Base-by-base conservation (phyloP, 1,140 invertebrate genomes). In the Papilio dardanus region DNA sequence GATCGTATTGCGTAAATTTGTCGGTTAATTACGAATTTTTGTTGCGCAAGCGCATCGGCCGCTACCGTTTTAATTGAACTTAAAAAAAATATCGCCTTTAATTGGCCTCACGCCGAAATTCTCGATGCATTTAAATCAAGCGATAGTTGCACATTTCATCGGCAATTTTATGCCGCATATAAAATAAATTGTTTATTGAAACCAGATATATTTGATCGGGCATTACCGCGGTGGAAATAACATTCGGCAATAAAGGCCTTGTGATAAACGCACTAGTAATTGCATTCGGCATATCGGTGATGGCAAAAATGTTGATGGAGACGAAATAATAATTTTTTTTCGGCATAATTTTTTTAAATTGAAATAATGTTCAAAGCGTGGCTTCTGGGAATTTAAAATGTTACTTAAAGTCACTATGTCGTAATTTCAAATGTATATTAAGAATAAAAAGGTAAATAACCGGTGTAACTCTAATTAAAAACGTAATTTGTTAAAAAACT, bases 1-100 rank as follows among this genome's bases (percentile, higher is more conserved):
- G 76, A 85, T 86, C 81, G 76, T 79, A 79, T 86, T 86, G 84
- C 86, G 85, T 85, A 88, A 88, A 88, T 87, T 86, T 78, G 83
- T 86, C 77, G 24, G 76, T 83, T 83, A 86, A 88, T 85, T 83
- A 80, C 82, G 77, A 77, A 74, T 78, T 81, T 76, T 75, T 75
- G 77, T 88, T 86, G 77, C 82, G 83, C 82, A 89, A 87, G 46
- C 58, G 68, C 77, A 75, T 75, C 74, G 65, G 71, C 46, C 76
- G 86, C 85, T 87, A 86, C 87, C 81, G 86, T 86, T 87, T 89
- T 89, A 89, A 89, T 86, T 87, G 81, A 83, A 83, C 77, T 83
- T n/a, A 80, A 79, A 84, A 80, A 82, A 79, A 80, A 77, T 67
- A 67, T 58, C 69, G 71, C 65, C 71, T 80, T 80, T 79, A 80